phyloP scores from a whole-genome alignment of 2,888 invertebrate genomes.

The Cheilosia pagana region DNA sequence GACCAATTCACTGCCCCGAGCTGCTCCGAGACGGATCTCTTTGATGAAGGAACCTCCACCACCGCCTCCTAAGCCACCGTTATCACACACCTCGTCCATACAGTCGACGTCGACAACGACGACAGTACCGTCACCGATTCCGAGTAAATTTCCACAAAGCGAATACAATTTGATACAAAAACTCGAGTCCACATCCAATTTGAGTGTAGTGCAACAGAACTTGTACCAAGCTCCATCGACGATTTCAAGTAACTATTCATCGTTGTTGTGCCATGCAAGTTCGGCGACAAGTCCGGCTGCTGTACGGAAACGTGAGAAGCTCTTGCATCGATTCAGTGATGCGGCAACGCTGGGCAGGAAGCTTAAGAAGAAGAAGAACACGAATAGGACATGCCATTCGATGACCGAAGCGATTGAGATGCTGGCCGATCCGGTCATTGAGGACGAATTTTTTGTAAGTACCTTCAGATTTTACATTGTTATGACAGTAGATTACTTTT shows the following conservation, averaged over 20 bases:
- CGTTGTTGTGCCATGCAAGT: slow-evolving; percentile 80
- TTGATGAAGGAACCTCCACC: slow-evolving; percentile 82
- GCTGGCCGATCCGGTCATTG: slow-evolving; percentile 83
- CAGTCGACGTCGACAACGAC: slow-evolving; percentile 77
- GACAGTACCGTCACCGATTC: slow-evolving; percentile 78
- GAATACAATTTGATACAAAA: slow-evolving; percentile 82
- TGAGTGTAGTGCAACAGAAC: slow-evolving; percentile 80
- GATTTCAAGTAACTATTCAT: slow-evolving; percentile 78
- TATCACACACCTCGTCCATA: slow-evolving; percentile 79
- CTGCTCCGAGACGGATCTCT: slow-evolving; percentile 82
- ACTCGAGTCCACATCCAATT: slow-evolving; percentile 79
- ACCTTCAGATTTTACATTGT: slow-evolving; percentile 48
- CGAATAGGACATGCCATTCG: slow-evolving; percentile 82
- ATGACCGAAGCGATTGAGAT: slow-evolving; percentile 84
- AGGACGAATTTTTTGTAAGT: slow-evolving; percentile 84
- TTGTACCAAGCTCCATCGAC: slow-evolving; percentile 80
- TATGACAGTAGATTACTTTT: neutral
- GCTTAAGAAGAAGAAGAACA: slow-evolving; percentile 83
- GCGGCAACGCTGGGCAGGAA: slow-evolving; percentile 83
- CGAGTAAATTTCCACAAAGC: slow-evolving; percentile 81
- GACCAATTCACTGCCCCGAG: slow-evolving; percentile 80
- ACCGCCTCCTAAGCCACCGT: slow-evolving; percentile 80
- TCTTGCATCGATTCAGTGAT: slow-evolving; percentile 83
- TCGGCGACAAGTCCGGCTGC: slow-evolving; percentile 81
- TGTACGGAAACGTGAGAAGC: slow-evolving; percentile 82